A percentile compares a stretch with the other conserved stretches of the same genome.
phyloP scores from a whole-genome alignment of 2,113 vertebrate genomes.

The Ibidorhyncha struthersii region DNA sequence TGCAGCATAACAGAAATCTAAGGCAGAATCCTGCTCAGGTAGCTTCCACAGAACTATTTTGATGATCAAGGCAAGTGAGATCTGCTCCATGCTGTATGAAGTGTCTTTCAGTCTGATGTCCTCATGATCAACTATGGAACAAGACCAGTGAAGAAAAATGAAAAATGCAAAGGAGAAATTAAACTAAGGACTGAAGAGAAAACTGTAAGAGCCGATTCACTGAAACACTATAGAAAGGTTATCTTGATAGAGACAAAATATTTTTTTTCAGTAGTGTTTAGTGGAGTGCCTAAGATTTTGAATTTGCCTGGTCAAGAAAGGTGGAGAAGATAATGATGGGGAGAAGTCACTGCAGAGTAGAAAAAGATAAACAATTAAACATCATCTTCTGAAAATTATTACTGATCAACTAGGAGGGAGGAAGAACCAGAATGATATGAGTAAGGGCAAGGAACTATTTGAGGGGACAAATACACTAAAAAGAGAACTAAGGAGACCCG shows the following conservation, averaged over 20 bases:
- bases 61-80: background rate
- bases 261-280: background rate
- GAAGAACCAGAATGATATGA: background rate
- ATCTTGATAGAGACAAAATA: background rate
- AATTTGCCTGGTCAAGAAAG: background rate
- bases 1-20: background rate
- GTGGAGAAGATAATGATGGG: background rate
- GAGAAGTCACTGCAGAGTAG: background rate
- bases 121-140: background rate
- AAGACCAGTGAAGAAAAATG: background rate
- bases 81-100: background rate
- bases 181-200: background rate
- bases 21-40: background rate
- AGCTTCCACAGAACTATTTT: background rate
- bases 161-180: background rate
- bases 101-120: background rate
- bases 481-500: background rate
- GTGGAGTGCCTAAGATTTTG: background rate
- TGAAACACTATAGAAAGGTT: background rate
- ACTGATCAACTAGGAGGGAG: background rate
- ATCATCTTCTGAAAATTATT: background rate
- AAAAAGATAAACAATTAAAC: background rate
- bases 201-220: background rate
- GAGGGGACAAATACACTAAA: background rate
- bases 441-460: background rate